Conservation (phyloP, 2,888 invertebrate species). For the Spicauda simplicius region DNA sequence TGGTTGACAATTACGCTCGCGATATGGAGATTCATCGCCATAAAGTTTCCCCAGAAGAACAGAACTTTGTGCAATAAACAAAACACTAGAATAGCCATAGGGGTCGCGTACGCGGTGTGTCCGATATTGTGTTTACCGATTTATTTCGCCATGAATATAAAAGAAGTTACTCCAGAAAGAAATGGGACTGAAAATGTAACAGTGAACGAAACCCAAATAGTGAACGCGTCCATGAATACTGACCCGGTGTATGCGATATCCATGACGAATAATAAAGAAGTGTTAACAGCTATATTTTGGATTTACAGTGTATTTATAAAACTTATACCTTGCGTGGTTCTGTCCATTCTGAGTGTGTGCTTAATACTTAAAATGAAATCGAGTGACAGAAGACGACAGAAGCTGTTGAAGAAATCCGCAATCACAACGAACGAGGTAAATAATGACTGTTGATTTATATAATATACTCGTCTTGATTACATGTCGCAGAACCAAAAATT, state of each 20-base stretch:
- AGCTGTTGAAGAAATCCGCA: conserved; percentile 83
- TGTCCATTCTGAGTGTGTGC: conserved; percentile 92
- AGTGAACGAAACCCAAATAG: conserved; percentile 52
- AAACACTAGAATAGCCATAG: conserved; percentile 90
- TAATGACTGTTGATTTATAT: not conserved
- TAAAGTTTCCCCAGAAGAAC: conserved; percentile 93
- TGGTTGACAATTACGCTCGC: conserved; percentile 97
- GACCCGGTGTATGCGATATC: conserved; percentile 87
- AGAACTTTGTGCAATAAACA: conserved; percentile 92
- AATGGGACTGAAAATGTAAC: conserved; percentile 53
- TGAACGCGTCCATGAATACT: conserved; percentile 51
- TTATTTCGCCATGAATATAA: conserved; percentile 91
- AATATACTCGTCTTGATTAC: no score
- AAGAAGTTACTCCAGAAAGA: conserved; percentile 59
- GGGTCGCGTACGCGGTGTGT: conserved; percentile 91
- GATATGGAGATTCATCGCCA: conserved; percentile 95
- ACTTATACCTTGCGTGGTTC: conserved; percentile 94
- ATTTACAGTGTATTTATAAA: conserved; percentile 97
- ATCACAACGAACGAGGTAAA: conserved; percentile 72
- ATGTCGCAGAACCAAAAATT: no score
- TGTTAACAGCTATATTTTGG: conserved; percentile 92
- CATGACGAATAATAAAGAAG: conserved; percentile 86
- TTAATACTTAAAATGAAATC: conserved; percentile 91
- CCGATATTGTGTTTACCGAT: conserved; percentile 93
- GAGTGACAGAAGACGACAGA: conserved; percentile 91